Conservation (phyloP, 1,140 invertebrate species). For the Drosophila tristis region DNA sequence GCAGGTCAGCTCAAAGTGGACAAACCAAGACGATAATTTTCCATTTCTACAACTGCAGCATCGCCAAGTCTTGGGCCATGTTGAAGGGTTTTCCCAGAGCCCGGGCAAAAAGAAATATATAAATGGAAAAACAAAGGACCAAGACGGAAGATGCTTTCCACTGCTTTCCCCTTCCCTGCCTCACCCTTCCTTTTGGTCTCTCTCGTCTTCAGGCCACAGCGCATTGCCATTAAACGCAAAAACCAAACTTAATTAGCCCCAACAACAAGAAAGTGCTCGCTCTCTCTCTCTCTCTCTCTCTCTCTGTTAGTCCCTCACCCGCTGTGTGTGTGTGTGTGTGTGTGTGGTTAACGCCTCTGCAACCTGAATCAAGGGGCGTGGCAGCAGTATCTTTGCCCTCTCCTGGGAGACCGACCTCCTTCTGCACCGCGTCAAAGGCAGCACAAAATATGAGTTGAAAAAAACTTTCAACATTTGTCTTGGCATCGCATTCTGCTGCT, state of each 20-base stretch:
- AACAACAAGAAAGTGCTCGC: slow-evolving; percentile 22
- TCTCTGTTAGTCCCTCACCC: not conserved
- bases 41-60: no score
- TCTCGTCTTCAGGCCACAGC: not conserved
- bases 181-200: not conserved
- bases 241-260: slow-evolving; percentile 52
- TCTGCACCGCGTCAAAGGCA: slow-evolving; percentile 39
- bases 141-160: not conserved
- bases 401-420: not conserved
- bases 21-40: no score
- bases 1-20: no score
- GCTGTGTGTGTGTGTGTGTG: not conserved
- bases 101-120: slow-evolving; percentile 1
- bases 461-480: slow-evolving; percentile 1
- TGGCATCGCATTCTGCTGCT: not conserved
- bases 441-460: slow-evolving; percentile 3
- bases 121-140: slow-evolving; percentile 13
- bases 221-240: slow-evolving; percentile 30
- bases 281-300: not conserved
- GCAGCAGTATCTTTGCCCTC: not conserved
- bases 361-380: slow-evolving; percentile 1
- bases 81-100: no score
- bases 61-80: not conserved
- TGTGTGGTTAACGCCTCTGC: not conserved
- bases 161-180: no score